Base-by-base conservation (phyloP, 2,113 vertebrate species). In the Lepisosteus osseus region DNA sequence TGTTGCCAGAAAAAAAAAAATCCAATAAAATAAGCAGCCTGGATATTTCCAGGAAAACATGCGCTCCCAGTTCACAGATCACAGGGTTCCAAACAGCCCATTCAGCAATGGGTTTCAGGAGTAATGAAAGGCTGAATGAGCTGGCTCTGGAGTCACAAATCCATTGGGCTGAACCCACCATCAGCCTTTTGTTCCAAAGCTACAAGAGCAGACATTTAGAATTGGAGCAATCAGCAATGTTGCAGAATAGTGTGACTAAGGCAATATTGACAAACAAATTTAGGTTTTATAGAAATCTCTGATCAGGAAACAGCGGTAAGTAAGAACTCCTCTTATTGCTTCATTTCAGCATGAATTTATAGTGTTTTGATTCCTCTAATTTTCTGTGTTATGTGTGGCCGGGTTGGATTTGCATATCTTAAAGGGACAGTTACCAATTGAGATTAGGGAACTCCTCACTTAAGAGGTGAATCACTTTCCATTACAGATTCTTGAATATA, bases 111-210 rank as follows among this genome's bases (percentile, higher is more conserved):
- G 29, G 6, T 4, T 15, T 43, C n/a, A 44, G 62, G 4, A 41
- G 1, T 15, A 54, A 45, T 57, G 45, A n/a, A 47, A 14, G 65
- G 41, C 7, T 13, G 47, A 59, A 59, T 14, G 5, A 15, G 56
- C 51, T 29, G 63, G n/a, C 70, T 61, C 13, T 64, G 40, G 15
- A 71, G 17, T 45, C 57, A 74, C n/a, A 0, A 51, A 57, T 65
- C 15, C 54, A 43, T 51, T 72, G 43, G 12, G 54, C 29, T 67
- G 47, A 54, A 8, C 57, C 15, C 69, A 74, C 40, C 55, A 47
- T 84, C 75, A 76, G 78, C 79, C 61, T 78, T 82, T 47, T 83
- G 57, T 79, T 68, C 77, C 72, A 82, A 75, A 85, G 72, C 83
- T 79, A 82, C 61, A 3, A 40, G 40, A 47, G 73, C 47, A 51